Conservation (phyloP, 1,140 invertebrate genomes). For the Batillaria attramentaria region DNA sequence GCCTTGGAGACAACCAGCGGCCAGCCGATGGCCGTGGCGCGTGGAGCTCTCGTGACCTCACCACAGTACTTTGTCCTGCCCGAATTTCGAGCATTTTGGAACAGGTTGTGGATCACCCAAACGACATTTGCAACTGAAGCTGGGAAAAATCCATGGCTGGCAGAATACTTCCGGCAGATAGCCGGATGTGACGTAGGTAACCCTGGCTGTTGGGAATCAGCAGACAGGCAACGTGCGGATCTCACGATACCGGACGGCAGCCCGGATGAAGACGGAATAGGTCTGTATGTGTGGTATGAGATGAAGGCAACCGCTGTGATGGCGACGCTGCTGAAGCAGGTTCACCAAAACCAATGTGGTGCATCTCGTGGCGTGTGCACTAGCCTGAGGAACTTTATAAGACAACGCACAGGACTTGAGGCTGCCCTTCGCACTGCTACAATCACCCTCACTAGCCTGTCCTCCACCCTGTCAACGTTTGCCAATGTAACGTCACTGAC, state of each 20-base stretch:
- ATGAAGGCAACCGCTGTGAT: constrained; percentile 11
- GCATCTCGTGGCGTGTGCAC: not conserved
- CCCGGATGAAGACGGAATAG: not conserved
- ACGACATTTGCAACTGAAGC: not conserved
- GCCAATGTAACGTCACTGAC: not conserved
- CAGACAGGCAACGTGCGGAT: not conserved
- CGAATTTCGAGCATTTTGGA: constrained; percentile 9
- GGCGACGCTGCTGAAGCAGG: constrained; percentile 10
- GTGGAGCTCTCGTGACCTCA: not conserved
- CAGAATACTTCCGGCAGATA: not conserved
- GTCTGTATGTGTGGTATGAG: not conserved
- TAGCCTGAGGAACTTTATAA: not conserved
- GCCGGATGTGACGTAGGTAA: not conserved
- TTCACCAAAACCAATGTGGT: not conserved
- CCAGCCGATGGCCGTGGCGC: not conserved
- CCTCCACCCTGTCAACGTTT: not conserved
- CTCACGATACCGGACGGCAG: not conserved
- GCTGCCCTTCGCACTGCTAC: not conserved
- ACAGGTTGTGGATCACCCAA: not conserved
- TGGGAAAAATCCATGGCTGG: not conserved
- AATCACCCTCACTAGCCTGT: not conserved
- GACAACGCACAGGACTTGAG: not conserved
- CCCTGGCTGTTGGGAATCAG: not conserved
- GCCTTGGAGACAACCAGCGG: not conserved
- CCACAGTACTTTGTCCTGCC: not conserved